Evolutionary conservation across 2,888 invertebrate species (phyloP), one percentile per base, ranked within the genome.

Genomic region (Petrolisthes manimaculis): DNA sequence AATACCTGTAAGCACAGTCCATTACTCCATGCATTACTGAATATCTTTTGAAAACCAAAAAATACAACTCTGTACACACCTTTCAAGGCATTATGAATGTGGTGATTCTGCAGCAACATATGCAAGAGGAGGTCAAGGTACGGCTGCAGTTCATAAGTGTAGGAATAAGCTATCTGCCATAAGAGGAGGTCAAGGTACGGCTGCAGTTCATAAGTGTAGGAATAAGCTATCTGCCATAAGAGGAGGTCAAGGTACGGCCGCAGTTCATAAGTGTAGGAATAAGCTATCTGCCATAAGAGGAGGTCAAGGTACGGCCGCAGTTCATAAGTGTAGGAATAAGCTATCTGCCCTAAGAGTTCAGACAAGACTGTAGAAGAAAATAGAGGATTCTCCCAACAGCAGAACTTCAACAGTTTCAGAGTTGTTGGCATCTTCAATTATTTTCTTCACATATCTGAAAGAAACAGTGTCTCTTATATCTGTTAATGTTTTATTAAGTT

Each of bases 301-400:
- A n/a, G n/a, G n/a, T n/a, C n/a, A 75, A 98, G 96, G 93, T 98
- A 97, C 91, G 98, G 97, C 80, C 97, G 95, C 93, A 99, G 94
- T 93, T 99, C 99, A 93, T 98, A 97, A 91, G 98, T 97, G 93
- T 97, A 98, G 3, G 98, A 97, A 92, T 95, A 95, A 5, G 95
- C 95, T 91, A 96, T 95, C 92, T 93, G 93, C 97, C 98, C 98
- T 88, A 99, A 94, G 77, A 99, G 94, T 94, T 99, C 98, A 78
- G 96, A 96, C 69, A 99, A 95, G 81, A 98, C 97, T 24, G 95
- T 95, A 91, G 97, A 96, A 56, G 98, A 98, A 94, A 98, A 97
- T 92, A 96, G 96, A 53, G 97, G 97, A 94, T 99, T 98, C 93
- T 99, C 99, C 98, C 98, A 99, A 92, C 97, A 97, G 93, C 98